These are phyloP conservation scores for Gallinago undulata DNA, from an alignment of 2,113 vertebrate species.

Conservation along the genomic window DNA sequence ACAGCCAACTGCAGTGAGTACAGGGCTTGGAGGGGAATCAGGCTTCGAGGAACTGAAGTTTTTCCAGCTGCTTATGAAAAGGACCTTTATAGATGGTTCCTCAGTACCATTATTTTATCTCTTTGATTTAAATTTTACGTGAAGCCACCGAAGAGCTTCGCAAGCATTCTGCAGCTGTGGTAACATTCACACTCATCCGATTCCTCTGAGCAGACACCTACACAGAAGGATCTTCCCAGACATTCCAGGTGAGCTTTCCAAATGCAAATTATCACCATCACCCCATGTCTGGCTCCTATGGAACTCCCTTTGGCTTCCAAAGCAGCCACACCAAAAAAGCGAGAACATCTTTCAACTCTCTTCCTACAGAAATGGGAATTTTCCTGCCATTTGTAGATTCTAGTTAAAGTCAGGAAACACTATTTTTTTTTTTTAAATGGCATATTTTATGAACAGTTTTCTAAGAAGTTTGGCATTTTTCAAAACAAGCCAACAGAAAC, in stretches of 20 bases:
- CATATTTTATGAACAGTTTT: not conserved
- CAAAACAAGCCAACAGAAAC: not conserved
- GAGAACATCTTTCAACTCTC: not conserved
- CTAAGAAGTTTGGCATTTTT: not conserved
- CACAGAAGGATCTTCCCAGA: not conserved
- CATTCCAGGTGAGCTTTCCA: not conserved
- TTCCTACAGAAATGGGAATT: not conserved
- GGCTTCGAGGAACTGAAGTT: not conserved
- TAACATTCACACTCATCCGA: not conserved
- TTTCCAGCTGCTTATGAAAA: not conserved
- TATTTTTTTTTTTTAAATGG: not conserved
- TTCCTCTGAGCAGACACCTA: not conserved
- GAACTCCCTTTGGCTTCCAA: not conserved
- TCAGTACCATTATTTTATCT: not conserved
- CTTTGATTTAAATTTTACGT: not conserved
- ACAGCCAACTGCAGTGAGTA: not conserved
- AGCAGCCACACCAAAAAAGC: not conserved
- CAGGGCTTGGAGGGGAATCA: not conserved
- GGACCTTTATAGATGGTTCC: fast-evolving
- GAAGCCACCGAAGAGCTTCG: not conserved
- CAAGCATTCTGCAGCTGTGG: not conserved
- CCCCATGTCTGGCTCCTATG: not conserved
- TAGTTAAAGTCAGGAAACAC: not conserved
- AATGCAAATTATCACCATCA: not conserved
- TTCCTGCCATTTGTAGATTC: not conserved